Conservation (phyloP, 2,888 invertebrate genomes). For the Sialis fuliginosa region DNA sequence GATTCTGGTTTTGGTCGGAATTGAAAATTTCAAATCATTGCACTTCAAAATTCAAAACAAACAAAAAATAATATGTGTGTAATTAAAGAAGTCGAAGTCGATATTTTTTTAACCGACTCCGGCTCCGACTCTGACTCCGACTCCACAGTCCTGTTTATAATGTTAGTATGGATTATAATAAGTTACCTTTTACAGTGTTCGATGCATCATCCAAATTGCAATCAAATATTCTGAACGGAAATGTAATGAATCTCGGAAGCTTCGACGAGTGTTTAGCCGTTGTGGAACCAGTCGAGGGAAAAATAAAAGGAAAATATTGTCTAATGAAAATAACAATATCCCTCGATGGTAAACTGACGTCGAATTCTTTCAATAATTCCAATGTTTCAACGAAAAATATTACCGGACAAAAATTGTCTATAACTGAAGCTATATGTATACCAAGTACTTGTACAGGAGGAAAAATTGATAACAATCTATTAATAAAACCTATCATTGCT, state of each 20-base stretch:
- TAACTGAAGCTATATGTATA: not conserved
- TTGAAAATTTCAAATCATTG: too few relatives aligned
- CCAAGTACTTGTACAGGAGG: not conserved
- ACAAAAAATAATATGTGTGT: too few relatives aligned
- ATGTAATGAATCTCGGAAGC: slow-evolving; percentile 51
- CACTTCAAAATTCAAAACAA: too few relatives aligned
- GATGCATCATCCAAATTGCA: slow-evolving; percentile 52
- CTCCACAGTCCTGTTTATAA: too few relatives aligned
- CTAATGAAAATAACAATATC: slow-evolving; percentile 27
- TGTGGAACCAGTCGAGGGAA: not conserved
- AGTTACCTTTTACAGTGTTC: slow-evolving; percentile 39
- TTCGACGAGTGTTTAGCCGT: slow-evolving; percentile 46
- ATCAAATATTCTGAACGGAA: slow-evolving; percentile 47
- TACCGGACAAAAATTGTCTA: not conserved
- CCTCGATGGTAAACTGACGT: not conserved
- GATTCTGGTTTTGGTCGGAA: too few relatives aligned
- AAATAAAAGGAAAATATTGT: slow-evolving; percentile 32
- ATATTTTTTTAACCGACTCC: too few relatives aligned
- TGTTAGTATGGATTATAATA: too few relatives aligned
- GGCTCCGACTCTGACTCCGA: too few relatives aligned
- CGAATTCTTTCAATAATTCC: not conserved
- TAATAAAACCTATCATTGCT: too few relatives aligned
- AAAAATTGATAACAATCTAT: not conserved
- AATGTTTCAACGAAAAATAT: not conserved
- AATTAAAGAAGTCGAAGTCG: too few relatives aligned